Percentiles rank a stretch among this genome's conserved stretches.
These are phyloP conservation scores for Linepithema humile DNA, from an alignment of 1,140 invertebrate genomes.

Conservation along the genomic window DNA sequence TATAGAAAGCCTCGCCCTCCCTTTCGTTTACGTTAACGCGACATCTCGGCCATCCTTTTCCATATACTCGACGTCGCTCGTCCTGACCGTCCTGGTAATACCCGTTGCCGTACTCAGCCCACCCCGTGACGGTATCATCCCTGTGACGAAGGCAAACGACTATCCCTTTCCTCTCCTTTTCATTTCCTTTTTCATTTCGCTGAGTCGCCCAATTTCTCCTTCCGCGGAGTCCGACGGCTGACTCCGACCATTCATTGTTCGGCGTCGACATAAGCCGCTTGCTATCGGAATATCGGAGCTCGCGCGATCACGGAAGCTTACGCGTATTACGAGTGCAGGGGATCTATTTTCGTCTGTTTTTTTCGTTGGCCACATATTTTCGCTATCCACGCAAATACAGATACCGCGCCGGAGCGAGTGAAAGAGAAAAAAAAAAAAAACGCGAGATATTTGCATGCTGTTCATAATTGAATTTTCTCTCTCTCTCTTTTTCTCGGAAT, in stretches of 20 bases:
- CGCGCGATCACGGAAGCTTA: conserved; percentile 31
- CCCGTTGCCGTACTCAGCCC: background rate
- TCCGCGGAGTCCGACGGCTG: background rate
- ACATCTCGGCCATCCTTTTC: conserved; percentile 36
- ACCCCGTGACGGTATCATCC: background rate
- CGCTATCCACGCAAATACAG: background rate
- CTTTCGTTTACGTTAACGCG: conserved; percentile 29
- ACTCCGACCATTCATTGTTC: background rate
- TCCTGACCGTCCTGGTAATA: conserved; percentile 2
- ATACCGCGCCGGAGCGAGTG: background rate
- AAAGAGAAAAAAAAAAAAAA: background rate
- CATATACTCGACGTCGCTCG: background rate
- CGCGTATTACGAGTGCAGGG: background rate
- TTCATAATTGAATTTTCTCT: too few species aligned
- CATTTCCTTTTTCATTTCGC: conserved; percentile 27
- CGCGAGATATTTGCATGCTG: background rate
- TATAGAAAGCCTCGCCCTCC: background rate
- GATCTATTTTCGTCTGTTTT: conserved; percentile 27
- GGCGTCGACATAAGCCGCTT: background rate
- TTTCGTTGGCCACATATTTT: background rate
- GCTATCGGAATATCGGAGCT: background rate
- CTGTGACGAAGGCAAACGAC: background rate
- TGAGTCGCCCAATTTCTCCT: conserved; percentile 9
- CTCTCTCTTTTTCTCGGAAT: background rate
- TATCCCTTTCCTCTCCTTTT: background rate